A percentile compares a stretch with the other conserved stretches of the same genome.
Evolutionary conservation across 1,140 invertebrate species (phyloP).

Genomic region (Conus betulinus): DNA sequence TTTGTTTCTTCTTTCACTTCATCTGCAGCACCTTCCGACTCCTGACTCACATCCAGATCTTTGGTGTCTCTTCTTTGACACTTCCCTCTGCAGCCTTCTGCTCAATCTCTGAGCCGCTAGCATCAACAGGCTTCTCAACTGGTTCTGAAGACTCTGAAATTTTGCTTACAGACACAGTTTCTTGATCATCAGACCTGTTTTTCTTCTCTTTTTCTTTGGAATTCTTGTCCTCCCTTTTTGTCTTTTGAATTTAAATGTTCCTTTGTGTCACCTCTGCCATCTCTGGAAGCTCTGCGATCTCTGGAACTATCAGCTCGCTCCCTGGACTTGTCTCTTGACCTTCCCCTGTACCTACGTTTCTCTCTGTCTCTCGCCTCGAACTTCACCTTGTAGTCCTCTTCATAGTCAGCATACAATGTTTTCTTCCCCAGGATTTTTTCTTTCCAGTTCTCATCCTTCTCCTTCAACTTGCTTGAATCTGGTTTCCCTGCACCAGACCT

Average conservation of each 20-base stretch:
- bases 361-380: neutral
- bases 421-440: slow-evolving; percentile 27
- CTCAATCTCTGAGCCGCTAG: slow-evolving; percentile 3
- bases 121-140: neutral
- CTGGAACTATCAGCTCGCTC: neutral
- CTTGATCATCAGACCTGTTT: slow-evolving; percentile 9
- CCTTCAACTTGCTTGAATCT: neutral
- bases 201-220: slow-evolving; percentile 20
- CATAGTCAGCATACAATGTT: neutral
- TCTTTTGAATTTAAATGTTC: slow-evolving; percentile 4
- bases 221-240: neutral
- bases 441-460: slow-evolving; percentile 32
- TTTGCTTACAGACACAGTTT: slow-evolving; percentile 25
- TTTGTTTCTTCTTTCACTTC: neutral
- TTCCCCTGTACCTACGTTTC: neutral
- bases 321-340: neutral
- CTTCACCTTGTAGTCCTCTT: neutral
- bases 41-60: neutral
- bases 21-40: neutral
- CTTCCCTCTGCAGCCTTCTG: slow-evolving; percentile 21
- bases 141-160: slow-evolving; percentile 35
- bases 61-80: slow-evolving; percentile 5
- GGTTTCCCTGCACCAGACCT: neutral
- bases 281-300: neutral
- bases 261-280: neutral